Evolutionary conservation across 2,113 vertebrate species (phyloP).

Genomic region (Pholis gunnellus): DNA sequence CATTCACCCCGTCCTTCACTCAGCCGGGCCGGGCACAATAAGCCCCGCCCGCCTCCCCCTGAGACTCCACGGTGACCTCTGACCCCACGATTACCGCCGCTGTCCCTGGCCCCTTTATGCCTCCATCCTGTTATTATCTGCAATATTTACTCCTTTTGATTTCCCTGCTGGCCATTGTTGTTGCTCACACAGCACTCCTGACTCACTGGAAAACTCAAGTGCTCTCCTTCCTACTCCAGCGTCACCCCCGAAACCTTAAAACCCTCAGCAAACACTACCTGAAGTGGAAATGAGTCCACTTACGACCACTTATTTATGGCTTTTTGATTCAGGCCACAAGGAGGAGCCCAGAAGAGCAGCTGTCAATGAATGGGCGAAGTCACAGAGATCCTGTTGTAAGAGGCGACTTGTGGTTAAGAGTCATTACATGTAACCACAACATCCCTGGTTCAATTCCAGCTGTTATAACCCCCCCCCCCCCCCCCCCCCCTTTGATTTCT

Average conservation of each 20-base stretch:
- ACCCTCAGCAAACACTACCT: slow-evolving; percentile 58
- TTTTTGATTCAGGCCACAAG: slow-evolving; percentile 35
- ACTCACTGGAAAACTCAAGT: slow-evolving; percentile 60
- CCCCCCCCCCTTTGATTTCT: too few species aligned
- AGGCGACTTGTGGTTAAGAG: background rate
- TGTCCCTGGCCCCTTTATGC: slow-evolving; percentile 71
- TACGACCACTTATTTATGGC: slow-evolving; percentile 36
- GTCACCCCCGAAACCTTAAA: slow-evolving; percentile 45
- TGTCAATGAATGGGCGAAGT: slow-evolving; percentile 6
- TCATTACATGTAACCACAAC: background rate
- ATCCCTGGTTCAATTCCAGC: slow-evolving; percentile 6
- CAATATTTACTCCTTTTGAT: slow-evolving; percentile 83
- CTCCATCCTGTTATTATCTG: slow-evolving; percentile 80
- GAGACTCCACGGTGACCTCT: slow-evolving; percentile 74
- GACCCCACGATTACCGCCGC: slow-evolving; percentile 75
- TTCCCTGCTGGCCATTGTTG: slow-evolving; percentile 61
- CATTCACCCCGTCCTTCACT: slow-evolving; percentile 83
- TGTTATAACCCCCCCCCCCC: background rate
- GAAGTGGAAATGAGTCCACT: slow-evolving; percentile 36
- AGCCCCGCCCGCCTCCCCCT: slow-evolving; percentile 65
- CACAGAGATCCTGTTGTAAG: background rate
- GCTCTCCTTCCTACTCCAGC: slow-evolving; percentile 53
- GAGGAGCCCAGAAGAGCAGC: slow-evolving; percentile 24
- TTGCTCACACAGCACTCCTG: slow-evolving; percentile 43
- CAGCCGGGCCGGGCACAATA: slow-evolving; percentile 72